phyloP scores from a whole-genome alignment of 2,888 invertebrate species.

The Brachyopa scutellaris region DNA sequence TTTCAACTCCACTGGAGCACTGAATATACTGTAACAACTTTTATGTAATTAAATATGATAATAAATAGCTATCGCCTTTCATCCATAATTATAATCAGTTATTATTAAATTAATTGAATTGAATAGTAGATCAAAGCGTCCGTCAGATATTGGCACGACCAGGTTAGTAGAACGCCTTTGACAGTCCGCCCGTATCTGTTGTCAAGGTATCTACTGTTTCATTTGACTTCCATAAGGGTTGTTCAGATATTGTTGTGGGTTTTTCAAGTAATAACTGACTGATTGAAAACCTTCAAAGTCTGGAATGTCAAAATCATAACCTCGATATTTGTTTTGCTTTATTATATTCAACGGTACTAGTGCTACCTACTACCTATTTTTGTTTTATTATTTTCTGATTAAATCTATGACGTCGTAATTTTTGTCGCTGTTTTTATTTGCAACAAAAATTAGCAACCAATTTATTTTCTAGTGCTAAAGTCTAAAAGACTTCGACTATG shows the following conservation, averaged over 20 bases:
- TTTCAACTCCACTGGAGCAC: too few species aligned
- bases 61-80: too few species aligned
- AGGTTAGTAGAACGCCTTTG: constrained; percentile 15
- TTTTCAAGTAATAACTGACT: not conserved
- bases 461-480: too few species aligned
- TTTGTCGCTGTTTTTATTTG: too few species aligned
- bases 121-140: not conserved
- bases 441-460: too few species aligned
- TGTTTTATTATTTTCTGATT: not conserved
- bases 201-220: constrained; percentile 9
- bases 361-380: not conserved
- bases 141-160: not conserved
- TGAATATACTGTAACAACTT: too few species aligned
- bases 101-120: too few species aligned
- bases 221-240: constrained; percentile 17
- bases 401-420: too few species aligned
- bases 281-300: too few species aligned
- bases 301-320: not conserved
- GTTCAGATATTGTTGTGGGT: not conserved
- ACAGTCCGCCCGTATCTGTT: constrained; percentile 40
- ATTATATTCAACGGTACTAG: not conserved
- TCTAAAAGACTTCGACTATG: too few species aligned
- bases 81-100: too few species aligned
- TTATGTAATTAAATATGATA: too few species aligned
- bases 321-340: not conserved